A percentile compares a stretch with the other conserved stretches of the same genome.
Conservation (phyloP, 2,797 vertebrate species). For the Gallinago nigripennis region DNA sequence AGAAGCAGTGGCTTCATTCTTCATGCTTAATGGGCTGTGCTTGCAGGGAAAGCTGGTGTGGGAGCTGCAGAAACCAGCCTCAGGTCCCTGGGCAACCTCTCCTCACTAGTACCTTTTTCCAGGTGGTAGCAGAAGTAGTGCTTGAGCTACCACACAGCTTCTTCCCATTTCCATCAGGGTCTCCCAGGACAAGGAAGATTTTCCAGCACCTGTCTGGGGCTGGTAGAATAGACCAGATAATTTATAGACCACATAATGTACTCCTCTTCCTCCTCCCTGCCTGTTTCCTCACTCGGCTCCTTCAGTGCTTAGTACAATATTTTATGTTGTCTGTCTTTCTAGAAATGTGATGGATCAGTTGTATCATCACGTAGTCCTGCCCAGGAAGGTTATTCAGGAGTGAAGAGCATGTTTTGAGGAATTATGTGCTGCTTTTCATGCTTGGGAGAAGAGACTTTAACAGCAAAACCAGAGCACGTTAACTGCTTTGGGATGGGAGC, state of each 20-base stretch:
- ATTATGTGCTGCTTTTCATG: not conserved
- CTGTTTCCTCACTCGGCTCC: not conserved
- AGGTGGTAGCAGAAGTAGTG: not conserved
- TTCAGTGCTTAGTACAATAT: not conserved
- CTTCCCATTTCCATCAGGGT: not conserved
- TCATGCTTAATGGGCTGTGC: not conserved
- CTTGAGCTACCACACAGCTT: not conserved
- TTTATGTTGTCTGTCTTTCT: not conserved
- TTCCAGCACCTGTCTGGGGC: not conserved
- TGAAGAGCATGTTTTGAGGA: not conserved
- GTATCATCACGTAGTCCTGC: not conserved
- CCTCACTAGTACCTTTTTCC: not conserved
- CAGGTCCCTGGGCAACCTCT: not conserved
- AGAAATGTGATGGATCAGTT: not conserved
- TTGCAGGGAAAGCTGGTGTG: accelerated
- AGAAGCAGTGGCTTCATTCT: not conserved
- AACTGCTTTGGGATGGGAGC: not conserved
- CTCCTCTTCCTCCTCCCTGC: not conserved
- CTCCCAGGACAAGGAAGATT: not conserved
- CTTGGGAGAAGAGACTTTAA: not conserved
- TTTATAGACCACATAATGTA: not conserved
- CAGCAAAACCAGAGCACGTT: not conserved
- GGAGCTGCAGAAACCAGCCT: not conserved
- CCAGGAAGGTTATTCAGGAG: not conserved
- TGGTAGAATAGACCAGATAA: not conserved